Conservation (phyloP, 2,113 vertebrate genomes). For the Polyodon spathula region DNA sequence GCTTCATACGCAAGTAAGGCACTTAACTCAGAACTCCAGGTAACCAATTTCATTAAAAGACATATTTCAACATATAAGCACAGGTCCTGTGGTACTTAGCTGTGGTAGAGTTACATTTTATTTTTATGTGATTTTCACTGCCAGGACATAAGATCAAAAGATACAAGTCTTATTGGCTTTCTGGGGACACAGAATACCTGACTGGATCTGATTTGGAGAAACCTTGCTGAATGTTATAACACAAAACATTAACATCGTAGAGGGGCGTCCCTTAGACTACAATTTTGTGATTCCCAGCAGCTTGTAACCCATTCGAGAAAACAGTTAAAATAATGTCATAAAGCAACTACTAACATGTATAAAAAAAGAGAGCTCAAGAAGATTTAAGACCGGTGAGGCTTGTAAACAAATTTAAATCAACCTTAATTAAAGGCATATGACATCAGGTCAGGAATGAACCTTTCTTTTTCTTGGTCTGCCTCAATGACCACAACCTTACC, state of each 20-base stretch:
- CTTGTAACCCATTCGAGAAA: slow-evolving; percentile 57
- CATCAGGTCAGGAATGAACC: slow-evolving; percentile 39
- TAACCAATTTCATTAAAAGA: too few species aligned
- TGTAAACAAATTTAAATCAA: slow-evolving; percentile 65
- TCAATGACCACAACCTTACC: slow-evolving; percentile 8
- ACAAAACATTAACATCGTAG: slow-evolving; percentile 57
- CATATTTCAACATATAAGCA: not conserved
- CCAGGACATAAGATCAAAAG: slow-evolving; percentile 55
- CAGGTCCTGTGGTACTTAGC: not conserved
- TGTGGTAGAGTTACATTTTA: slow-evolving; percentile 46
- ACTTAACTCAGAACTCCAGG: too few species aligned
- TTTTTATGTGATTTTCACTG: slow-evolving; percentile 54
- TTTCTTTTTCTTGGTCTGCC: slow-evolving; percentile 20
- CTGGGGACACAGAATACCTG: slow-evolving; percentile 61
- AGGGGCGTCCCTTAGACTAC: slow-evolving; percentile 50
- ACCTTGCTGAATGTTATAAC: slow-evolving; percentile 42
- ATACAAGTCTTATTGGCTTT: slow-evolving; percentile 55
- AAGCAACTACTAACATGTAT: slow-evolving; percentile 59
- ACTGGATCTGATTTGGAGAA: slow-evolving; percentile 35
- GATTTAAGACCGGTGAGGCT: slow-evolving; percentile 59
- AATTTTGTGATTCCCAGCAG: slow-evolving; percentile 58
- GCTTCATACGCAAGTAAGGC: too few species aligned
- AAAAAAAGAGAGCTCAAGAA: slow-evolving; percentile 43
- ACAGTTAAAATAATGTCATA: slow-evolving; percentile 58
- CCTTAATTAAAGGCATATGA: slow-evolving; percentile 60